Base-by-base conservation (phyloP, 53 echinoderm and acorn worm species). In the Crossaster papposus region DNA sequence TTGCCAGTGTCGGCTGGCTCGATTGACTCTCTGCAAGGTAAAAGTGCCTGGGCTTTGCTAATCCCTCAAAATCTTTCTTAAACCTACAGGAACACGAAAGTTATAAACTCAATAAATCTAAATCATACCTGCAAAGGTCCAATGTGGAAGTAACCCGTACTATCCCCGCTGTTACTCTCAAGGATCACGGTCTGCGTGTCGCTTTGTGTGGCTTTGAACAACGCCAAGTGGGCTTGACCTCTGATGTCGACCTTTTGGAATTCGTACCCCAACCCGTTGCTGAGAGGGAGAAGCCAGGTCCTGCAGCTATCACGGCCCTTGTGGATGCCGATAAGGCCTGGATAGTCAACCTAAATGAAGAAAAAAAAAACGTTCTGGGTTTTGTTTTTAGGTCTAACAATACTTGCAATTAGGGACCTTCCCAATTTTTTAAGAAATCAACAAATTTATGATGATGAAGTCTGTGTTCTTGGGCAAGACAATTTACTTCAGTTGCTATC, bases 91-190 rank as follows among this genome's bases (percentile, higher is more conserved):
- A 44, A 44, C 44, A 44, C 9, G 6, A 44, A 9, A 44, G 44
- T 7, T 5, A 7, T 44, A 44, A 44, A 5, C 44, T 44, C 6
- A 1, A 44, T 44, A 44, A 44, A 9, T 9, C 29, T 28, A 28
- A 0, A 28, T 68, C 68, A n/a, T 68, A 96, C 96, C 96, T 96
- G 96, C 34, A 90, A 80, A 33, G 94, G 96, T 53, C 96, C 96
- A 50, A 96, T 81, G 77, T 96, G 96, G 50, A 96, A 91, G 24
- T 90, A 68, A 1, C 94, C 96, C 5, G 94, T 68, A 23, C 55
- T 65, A 55, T 96, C 96, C 22, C 96, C 96, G 58, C 90, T 93
- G 75, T 90, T 93, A n/a, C 88, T 90, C 11, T 91, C 88, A 15
- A 68, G 70, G 24, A 89, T 81, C 44, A 88, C 79, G 0, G 73